These are phyloP conservation scores for Calcarius ornatus DNA, from an alignment of 2,113 vertebrate genomes.

Conservation along the genomic window DNA sequence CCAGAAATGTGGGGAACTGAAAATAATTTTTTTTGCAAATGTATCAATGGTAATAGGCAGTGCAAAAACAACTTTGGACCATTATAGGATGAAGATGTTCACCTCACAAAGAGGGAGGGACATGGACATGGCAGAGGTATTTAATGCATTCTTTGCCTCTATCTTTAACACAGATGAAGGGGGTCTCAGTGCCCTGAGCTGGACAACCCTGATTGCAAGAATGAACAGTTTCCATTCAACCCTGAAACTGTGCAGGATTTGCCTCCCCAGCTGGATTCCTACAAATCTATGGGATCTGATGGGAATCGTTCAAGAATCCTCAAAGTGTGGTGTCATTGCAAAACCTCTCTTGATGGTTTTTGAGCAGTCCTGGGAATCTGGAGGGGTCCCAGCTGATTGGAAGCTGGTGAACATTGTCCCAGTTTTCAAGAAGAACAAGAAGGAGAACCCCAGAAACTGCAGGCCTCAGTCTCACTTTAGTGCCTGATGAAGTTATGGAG, in stretches of 20 bases:
- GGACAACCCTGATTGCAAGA: background rate
- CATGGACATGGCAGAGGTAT: background rate
- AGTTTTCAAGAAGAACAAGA: background rate
- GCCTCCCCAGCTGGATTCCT: background rate
- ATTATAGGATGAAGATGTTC: background rate
- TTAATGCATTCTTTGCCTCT: background rate
- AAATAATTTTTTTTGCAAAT: background rate
- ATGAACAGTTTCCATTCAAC: background rate
- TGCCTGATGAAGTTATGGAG: background rate
- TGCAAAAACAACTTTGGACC: background rate
- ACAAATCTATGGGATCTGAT: background rate
- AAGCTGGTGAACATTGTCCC: fast-evolving
- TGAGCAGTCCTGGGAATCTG: background rate
- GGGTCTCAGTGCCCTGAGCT: background rate
- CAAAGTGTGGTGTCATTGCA: background rate
- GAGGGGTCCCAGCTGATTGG: background rate
- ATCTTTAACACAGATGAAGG: background rate
- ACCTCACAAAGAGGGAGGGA: background rate
- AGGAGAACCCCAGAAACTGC: background rate
- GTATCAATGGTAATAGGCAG: background rate
- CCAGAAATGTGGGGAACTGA: background rate
- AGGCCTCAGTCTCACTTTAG: background rate
- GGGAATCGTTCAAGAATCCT: background rate
- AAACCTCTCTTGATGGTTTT: background rate
- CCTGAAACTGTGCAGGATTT: fast-evolving